Evolutionary conservation across 2,113 vertebrate species (phyloP).

Genomic region (Cricetomys ansorgei): DNA sequence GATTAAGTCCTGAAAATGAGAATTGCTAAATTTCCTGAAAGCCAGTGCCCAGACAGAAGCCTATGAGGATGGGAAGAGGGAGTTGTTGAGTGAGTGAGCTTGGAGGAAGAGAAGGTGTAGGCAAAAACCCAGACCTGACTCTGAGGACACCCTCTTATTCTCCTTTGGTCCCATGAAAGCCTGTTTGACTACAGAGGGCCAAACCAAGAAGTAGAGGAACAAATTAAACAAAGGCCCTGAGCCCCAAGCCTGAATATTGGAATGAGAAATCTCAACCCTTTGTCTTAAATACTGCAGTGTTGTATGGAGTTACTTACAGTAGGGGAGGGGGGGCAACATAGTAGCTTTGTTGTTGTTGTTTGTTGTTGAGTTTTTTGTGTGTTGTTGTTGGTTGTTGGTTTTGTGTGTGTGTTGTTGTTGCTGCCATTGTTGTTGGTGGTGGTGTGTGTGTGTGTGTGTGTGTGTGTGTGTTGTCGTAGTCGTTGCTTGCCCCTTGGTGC

Average conservation of each 20-base stretch:
- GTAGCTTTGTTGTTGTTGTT: too few relatives aligned
- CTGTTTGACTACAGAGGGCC: background rate
- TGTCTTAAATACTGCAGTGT: background rate
- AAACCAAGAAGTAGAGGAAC: background rate
- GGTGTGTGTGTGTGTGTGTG: too few relatives aligned
- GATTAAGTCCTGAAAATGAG: background rate
- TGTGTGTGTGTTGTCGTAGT: too few relatives aligned
- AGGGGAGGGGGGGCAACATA: background rate
- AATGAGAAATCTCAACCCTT: background rate
- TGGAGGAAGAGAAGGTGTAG: background rate
- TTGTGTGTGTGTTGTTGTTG: too few relatives aligned
- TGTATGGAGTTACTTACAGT: background rate
- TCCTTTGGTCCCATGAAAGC: background rate
- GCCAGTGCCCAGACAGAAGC: background rate
- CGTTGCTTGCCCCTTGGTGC: background rate
- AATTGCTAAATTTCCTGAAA: background rate
- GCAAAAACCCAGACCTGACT: background rate
- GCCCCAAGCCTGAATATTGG: too few relatives aligned
- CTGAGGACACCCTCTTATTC: background rate
- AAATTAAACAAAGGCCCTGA: background rate
- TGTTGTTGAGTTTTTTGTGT: too few relatives aligned
- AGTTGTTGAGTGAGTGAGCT: too few relatives aligned
- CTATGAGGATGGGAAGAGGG: background rate
- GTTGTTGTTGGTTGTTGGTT: too few relatives aligned
- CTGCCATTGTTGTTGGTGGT: too few relatives aligned